These are phyloP conservation scores for Disparrhopalites patrizii DNA, from an alignment of 2,888 invertebrate species.

Conservation along the genomic window DNA sequence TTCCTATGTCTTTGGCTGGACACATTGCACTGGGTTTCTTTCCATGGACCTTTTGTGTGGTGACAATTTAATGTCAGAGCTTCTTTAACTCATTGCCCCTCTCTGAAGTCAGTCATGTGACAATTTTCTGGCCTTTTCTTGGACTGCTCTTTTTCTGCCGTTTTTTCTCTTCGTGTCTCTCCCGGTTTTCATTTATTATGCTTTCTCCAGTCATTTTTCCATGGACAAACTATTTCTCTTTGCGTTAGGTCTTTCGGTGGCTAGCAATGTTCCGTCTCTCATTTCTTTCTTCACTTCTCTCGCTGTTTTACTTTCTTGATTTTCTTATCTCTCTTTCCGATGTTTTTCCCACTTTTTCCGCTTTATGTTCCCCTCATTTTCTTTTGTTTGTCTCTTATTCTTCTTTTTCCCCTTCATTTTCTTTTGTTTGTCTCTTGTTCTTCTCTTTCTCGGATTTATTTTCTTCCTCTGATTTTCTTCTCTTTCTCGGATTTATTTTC, in stretches of 20 bases:
- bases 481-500: constrained; percentile 5
- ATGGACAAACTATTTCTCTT: no score
- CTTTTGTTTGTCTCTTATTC: no score
- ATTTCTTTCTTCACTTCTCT: no score
- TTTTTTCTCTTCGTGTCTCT: no score
- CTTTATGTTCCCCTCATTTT: no score
- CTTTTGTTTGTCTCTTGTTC: not conserved
- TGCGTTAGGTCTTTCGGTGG: no score
- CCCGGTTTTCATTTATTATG: no score
- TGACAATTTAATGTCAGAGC: not conserved
- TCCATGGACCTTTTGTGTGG: not conserved
- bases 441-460: not conserved
- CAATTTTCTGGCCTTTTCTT: not conserved
- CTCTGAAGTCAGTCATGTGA: constrained; percentile 1
- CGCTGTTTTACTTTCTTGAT: constrained; percentile 37
- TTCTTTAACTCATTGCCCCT: not conserved
- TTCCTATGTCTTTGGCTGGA: not conserved
- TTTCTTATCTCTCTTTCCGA: constrained; percentile 32
- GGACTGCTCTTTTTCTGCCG: not conserved
- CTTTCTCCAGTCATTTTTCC: no score
- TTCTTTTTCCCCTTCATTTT: not conserved
- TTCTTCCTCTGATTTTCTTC: not conserved
- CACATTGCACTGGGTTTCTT: not conserved
- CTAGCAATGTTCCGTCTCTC: no score
- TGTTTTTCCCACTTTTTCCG: constrained; percentile 26